Base-by-base conservation (phyloP, 2,888 invertebrate genomes). In the Drosophila siamana region DNA sequence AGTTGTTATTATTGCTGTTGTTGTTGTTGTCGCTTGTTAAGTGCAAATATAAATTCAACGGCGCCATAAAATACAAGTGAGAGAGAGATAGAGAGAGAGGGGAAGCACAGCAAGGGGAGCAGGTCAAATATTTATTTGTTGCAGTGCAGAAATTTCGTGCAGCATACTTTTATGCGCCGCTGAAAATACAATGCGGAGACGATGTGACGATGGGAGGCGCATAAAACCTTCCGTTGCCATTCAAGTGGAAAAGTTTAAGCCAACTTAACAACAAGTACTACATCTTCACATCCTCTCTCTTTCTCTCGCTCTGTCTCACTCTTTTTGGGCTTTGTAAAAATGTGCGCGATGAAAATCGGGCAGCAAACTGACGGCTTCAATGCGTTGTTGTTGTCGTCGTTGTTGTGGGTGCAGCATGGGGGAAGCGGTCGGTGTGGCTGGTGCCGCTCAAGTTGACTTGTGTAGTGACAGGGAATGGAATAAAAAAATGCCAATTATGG, bases 241-340 rank as follows among this genome's bases (percentile, higher is more conserved):
- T 84, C 85, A 82, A 84, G 83, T 84, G 87, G 85, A 84, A 84
- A 84, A 84, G 87, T 87, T 84, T 85, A 85, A 84, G 85, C 85
- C 85, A 84, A 84, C 83, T 87, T 87, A 74, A 67, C 70, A 70
- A 74, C 62, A 52, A 33, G 41, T 40, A 28, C 50, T 24, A 51
- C 65, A 19, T 33, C 38, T 51, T 26, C 33, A n/a, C 33, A 24
- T 46, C 36, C 24, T 22, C 47, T 41, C 19, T 44, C 7, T 15
- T 30, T 19, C 24, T 22, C 47, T 19, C 19, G 44, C 43, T 44
- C 8, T 19, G 26, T 3, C 11, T n/a, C 33, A n/a, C 15, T 48
- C 47, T 43, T 15, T 11, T 22, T 52, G 36, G 44, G 13, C 52
- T 16, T 44, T 19, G 60, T 67, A 75, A 65, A 69, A 82, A 81